phyloP scores from a whole-genome alignment of 2,113 vertebrate species.

The Chaetops frenatus region DNA sequence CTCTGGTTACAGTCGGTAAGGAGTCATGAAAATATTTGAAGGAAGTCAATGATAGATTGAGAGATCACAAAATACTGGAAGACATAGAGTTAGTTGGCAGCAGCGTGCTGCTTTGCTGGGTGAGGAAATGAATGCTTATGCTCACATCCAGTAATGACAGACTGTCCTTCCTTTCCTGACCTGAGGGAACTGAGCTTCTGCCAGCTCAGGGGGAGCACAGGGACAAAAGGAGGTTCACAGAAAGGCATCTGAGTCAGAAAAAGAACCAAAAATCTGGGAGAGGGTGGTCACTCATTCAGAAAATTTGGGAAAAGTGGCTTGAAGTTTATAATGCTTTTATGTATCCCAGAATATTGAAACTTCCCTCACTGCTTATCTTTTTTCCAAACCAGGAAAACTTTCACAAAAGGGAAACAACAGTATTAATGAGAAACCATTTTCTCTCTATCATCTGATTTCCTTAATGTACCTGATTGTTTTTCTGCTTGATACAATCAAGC shows the following conservation, averaged over 20 bases:
- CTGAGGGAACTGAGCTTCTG: not conserved
- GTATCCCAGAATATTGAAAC: not conserved
- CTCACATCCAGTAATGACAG: slow-evolving; percentile 1
- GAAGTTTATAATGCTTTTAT: not conserved
- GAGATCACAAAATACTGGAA: not conserved
- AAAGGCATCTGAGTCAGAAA: not conserved
- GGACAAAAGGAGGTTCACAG: not conserved
- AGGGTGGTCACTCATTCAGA: not conserved
- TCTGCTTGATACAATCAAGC: not conserved
- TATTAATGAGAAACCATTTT: not conserved
- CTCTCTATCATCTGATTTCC: not conserved
- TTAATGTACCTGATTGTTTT: not conserved
- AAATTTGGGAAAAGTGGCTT: not conserved
- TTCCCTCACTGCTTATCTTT: not conserved
- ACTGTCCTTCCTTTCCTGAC: slow-evolving; percentile 7
- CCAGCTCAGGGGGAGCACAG: not conserved
- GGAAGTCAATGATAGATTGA: not conserved
- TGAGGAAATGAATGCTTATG: slow-evolving; percentile 35
- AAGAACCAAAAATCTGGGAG: not conserved
- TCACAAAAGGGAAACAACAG: not conserved
- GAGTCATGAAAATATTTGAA: not conserved
- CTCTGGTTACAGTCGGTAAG: fast-evolving
- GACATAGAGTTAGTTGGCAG: not conserved
- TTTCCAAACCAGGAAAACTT: not conserved
- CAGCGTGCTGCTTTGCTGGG: not conserved